Evolutionary conservation across 2,888 invertebrate genomes (phyloP).

Genomic region (Cantharis rustica): DNA sequence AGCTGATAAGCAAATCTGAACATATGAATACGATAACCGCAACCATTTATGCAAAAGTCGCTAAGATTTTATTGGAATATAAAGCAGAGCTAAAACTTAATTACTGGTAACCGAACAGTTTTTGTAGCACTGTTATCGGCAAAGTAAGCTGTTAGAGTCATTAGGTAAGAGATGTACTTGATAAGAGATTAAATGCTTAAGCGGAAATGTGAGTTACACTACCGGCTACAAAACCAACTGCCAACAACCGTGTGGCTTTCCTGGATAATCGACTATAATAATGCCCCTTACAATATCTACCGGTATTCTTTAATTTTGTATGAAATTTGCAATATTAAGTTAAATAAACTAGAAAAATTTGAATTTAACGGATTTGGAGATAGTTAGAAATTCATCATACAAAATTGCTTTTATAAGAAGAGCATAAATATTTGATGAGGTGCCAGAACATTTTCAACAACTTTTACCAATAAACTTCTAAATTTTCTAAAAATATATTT

Average conservation of each 20-base stretch:
- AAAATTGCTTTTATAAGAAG: slow-evolving; percentile 3
- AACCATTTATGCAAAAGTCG: slow-evolving; percentile 7
- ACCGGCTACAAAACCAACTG: slow-evolving; percentile 14
- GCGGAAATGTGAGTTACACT: slow-evolving; percentile 20
- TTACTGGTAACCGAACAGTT: slow-evolving; percentile 11
- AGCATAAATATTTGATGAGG: slow-evolving; percentile 18
- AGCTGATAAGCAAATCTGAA: not conserved
- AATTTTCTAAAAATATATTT: slow-evolving; percentile 12
- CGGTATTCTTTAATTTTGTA: not conserved
- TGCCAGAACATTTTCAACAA: slow-evolving; percentile 13
- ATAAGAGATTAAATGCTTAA: slow-evolving; percentile 27
- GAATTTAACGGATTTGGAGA: not conserved
- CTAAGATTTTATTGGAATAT: slow-evolving; percentile 7
- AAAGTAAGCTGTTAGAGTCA: slow-evolving; percentile 26
- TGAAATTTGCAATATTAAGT: not conserved
- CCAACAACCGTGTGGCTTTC: slow-evolving; percentile 9
- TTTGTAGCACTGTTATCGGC: slow-evolving; percentile 17
- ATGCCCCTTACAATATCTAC: not conserved
- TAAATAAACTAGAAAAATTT: slow-evolving; percentile 4
- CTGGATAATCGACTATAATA: slow-evolving; percentile 2
- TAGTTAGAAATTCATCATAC: slow-evolving; percentile 9
- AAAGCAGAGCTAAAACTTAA: slow-evolving; percentile 13
- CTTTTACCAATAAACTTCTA: slow-evolving; percentile 9
- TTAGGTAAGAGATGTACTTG: slow-evolving; percentile 21
- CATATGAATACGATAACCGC: not conserved